Evolutionary conservation across 2,113 vertebrate genomes (phyloP), one percentile per base, ranked within the genome.

Genomic region (Xiphorhynchus elegans): DNA sequence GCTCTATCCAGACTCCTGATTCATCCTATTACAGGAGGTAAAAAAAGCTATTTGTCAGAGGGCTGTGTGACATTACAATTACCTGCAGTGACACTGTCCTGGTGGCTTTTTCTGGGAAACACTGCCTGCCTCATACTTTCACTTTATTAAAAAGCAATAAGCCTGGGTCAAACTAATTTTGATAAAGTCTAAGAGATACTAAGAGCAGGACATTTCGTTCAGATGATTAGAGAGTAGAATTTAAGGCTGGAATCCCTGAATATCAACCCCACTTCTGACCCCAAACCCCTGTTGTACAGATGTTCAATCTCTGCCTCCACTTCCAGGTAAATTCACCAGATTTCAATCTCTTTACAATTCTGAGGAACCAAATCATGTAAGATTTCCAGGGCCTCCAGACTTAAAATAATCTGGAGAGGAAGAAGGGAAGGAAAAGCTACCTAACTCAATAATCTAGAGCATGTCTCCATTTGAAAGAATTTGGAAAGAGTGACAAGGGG

Each of bases 91-190:
- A 77, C 44, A 44, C 25, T 67, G 50, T 49, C 46, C 79, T 74
- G 58, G 20, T 80, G 77, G 63, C 75, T 86, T 91, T 39, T 95
- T 58, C 92, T 88, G 90, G 82, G 78, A 94, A 93, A 37, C 13
- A 4, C 12, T 28, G 58, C n/a, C 29, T 3, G 4, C 4, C 50
- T 93, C 24, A 20, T 44, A 8, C 33, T 37, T 87, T 81, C 52
- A 52, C 52, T 73, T 83, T 21, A 84, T 88, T 83, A 84, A 24
- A 85, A 18, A 92, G n/a, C 35, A 89, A 52, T 75, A 56, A 96
- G n/a, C 53, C n/a, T 42, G 13, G 25, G 37, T 79, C 62, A 84
- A 85, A 69, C 13, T 70, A 47, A 59, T 83, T 74, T 66, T 88
- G 42, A 76, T 87, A 15, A 90, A 80, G 37, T 28, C 25, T 62